Percentiles rank a stretch among this genome's conserved stretches.
Evolutionary conservation across 2,113 vertebrate genomes (phyloP).

Genomic region (Opisthocomus hoazin): DNA sequence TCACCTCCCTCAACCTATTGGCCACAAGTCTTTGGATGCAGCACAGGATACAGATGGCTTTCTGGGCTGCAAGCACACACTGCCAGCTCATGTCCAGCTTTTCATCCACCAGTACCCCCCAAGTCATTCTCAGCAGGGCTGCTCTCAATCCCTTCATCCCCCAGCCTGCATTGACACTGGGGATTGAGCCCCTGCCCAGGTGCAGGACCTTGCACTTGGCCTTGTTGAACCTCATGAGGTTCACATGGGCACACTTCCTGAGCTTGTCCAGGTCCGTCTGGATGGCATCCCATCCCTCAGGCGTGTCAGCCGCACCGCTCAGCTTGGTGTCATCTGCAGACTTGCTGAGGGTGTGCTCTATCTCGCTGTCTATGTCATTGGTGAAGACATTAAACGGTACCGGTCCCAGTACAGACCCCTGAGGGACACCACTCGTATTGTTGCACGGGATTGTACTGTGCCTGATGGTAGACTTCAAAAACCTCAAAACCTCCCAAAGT

Average conservation of each 20-base stretch:
- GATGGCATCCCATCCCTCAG: not conserved
- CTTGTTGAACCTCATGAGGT: not conserved
- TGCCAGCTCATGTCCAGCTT: not conserved
- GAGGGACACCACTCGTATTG: not conserved
- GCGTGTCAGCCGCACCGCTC: not conserved
- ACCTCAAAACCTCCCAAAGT: not conserved
- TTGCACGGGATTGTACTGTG: not conserved
- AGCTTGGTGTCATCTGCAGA: not conserved
- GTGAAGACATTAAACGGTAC: not conserved
- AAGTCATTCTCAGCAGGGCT: not conserved
- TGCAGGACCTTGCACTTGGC: not conserved
- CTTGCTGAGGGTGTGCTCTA: not conserved
- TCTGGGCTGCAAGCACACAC: not conserved
- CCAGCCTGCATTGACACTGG: accelerated
- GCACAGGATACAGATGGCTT: not conserved
- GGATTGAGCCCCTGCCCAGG: accelerated
- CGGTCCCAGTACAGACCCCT: not conserved
- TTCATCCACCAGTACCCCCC: not conserved
- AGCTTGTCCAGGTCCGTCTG: not conserved
- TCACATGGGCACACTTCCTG: not conserved
- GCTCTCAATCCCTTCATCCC: not conserved
- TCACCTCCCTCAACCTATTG: not conserved
- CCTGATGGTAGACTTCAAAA: not conserved
- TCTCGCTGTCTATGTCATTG: not conserved
- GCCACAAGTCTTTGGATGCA: not conserved